A percentile compares a stretch with the other conserved stretches of the same genome.
These are phyloP conservation scores for Meloe dianella DNA, from an alignment of 2,888 invertebrate species.

Conservation along the genomic window DNA sequence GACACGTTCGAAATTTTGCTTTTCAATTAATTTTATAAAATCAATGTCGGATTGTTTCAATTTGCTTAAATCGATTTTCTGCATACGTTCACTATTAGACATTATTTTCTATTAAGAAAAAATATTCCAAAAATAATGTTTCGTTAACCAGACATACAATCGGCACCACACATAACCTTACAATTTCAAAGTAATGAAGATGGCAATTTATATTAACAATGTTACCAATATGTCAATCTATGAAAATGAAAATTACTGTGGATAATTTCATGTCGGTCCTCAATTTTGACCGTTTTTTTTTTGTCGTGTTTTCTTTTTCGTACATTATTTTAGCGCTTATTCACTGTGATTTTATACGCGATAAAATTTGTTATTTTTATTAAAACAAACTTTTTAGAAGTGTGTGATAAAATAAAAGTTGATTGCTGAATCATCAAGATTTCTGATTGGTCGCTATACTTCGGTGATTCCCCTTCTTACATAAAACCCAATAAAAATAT, in stretches of 20 bases:
- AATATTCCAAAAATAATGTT: neutral
- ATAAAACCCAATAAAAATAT: neutral
- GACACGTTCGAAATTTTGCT: constrained; percentile 77
- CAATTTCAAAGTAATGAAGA: neutral
- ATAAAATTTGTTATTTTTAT: too few relatives aligned
- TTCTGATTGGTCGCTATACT: neutral
- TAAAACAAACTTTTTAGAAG: too few relatives aligned
- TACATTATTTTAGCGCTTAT: too few relatives aligned
- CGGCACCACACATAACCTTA: neutral
- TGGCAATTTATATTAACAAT: neutral
- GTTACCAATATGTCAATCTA: neutral
- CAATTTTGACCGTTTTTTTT: too few relatives aligned
- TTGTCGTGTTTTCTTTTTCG: too few relatives aligned
- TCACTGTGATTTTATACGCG: too few relatives aligned
- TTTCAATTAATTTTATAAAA: constrained; percentile 81
- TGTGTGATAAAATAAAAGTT: too few relatives aligned
- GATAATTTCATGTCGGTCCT: neutral
- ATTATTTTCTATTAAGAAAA: constrained; percentile 34
- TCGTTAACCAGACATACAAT: too few relatives aligned
- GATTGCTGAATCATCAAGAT: neutral
- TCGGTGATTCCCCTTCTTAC: neutral
- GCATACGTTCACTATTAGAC: constrained; percentile 61
- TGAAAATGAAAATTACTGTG: neutral
- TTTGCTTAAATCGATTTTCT: constrained; percentile 62
- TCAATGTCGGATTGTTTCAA: constrained; percentile 71